These are phyloP conservation scores for Crossaster papposus DNA, from an alignment of 53 echinoderm and acorn worm genomes.

Conservation along the genomic window DNA sequence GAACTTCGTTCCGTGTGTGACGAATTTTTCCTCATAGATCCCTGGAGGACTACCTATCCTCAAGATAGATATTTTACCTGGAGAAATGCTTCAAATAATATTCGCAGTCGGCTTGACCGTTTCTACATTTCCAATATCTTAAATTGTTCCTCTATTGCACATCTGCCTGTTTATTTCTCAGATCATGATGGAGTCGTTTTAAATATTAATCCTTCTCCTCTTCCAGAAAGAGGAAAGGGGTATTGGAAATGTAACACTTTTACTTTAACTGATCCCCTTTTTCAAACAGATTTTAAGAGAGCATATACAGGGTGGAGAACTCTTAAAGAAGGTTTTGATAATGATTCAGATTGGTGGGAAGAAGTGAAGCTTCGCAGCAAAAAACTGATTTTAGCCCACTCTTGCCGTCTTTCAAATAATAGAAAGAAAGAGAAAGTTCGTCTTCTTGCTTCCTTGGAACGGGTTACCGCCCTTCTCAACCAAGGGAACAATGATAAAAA, in stretches of 20 bases:
- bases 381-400: slow-evolving; percentile 51
- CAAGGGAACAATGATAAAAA: not conserved
- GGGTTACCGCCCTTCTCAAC: not conserved
- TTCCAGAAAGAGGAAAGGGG: slow-evolving; percentile 4
- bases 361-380: slow-evolving; percentile 45
- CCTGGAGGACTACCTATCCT: not conserved
- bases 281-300: slow-evolving; percentile 39
- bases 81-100: slow-evolving; percentile 37
- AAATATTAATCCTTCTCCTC: not conserved
- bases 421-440: not conserved
- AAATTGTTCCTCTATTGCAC: not conserved
- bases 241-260: slow-evolving; percentile 69
- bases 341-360: slow-evolving; percentile 66
- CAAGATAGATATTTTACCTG: slow-evolving; percentile 36
- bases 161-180: slow-evolving; percentile 35
- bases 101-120: slow-evolving; percentile 56
- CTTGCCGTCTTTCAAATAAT: not conserved
- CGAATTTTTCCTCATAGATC: not conserved
- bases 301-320: slow-evolving; percentile 54
- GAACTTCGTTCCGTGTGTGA: not conserved
- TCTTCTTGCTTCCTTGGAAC: not conserved
- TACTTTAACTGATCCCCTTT: slow-evolving; percentile 26
- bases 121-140: slow-evolving; percentile 51
- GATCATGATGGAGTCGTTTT: slow-evolving; percentile 55
- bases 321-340: slow-evolving; percentile 51